Percentiles rank a stretch among this genome's conserved stretches.
These are phyloP conservation scores for Otocyon megalotis DNA, from an alignment of 2,113 vertebrate species.

Conservation along the genomic window DNA sequence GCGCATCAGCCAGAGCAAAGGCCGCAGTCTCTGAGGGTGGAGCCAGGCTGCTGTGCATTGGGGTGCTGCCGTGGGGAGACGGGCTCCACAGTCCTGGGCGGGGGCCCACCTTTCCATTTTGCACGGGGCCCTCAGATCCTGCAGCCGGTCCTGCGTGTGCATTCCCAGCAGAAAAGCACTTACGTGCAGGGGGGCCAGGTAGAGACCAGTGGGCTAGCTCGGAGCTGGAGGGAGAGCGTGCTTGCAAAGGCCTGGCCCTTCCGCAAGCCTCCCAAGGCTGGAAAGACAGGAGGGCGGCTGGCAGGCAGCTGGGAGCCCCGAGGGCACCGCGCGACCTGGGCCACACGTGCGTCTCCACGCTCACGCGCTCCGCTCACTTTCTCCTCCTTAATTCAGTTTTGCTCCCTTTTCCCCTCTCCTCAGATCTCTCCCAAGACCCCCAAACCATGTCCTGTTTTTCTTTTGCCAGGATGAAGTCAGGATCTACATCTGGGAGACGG, in stretches of 20 bases:
- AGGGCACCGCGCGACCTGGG: too few relatives aligned
- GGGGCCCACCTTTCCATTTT: background rate
- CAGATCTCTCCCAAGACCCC: background rate
- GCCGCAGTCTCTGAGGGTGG: background rate
- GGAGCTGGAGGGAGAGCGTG: background rate
- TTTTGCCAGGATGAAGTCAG: conserved; percentile 45
- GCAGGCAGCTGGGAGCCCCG: background rate
- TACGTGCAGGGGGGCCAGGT: background rate
- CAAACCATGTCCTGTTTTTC: conserved; percentile 1
- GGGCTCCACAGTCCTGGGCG: background rate
- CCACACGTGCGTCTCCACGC: background rate
- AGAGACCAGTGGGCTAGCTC: background rate
- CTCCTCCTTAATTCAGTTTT: conserved; percentile 21
- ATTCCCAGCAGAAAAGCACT: background rate
- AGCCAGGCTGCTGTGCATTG: background rate
- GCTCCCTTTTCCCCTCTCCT: background rate
- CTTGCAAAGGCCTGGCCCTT: background rate
- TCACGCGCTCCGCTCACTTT: background rate
- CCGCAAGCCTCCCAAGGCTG: background rate
- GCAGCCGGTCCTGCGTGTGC: background rate
- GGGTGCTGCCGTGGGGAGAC: background rate
- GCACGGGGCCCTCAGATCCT: background rate
- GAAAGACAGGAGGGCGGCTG: background rate
- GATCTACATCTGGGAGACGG: conserved; percentile 50
- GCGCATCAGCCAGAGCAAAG: background rate